These are phyloP conservation scores for Sarcophaga peregrina DNA, from an alignment of 1,140 invertebrate species.

Conservation along the genomic window DNA sequence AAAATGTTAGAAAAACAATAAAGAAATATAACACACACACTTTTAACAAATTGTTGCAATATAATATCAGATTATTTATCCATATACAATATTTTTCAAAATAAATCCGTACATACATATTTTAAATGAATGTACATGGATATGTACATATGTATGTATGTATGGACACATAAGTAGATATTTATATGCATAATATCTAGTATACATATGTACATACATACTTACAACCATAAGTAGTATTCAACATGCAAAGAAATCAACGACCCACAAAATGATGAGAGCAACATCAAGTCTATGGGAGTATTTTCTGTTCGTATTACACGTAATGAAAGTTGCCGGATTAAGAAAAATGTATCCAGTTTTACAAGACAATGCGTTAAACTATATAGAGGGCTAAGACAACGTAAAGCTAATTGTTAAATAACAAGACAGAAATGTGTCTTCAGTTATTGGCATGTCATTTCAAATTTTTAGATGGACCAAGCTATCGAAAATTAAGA, in stretches of 20 bases:
- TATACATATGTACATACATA: conserved; percentile 20
- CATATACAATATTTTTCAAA: conserved; percentile 30
- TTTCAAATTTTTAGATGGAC: too few species aligned
- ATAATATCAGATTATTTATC: conserved; percentile 47
- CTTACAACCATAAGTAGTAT: background rate
- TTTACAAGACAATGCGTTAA: too few species aligned
- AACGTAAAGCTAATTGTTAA: too few species aligned
- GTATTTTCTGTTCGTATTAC: background rate
- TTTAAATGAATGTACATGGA: background rate
- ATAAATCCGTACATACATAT: background rate
- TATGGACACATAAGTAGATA: background rate
- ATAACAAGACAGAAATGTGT: too few species aligned
- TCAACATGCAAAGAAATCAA: conserved; percentile 42
- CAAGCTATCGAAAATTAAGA: too few species aligned
- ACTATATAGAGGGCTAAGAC: too few species aligned
- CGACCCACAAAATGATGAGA: conserved; percentile 42
- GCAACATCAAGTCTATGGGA: background rate
- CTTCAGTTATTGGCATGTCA: too few species aligned
- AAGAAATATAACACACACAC: conserved; percentile 15
- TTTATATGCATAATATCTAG: too few species aligned
- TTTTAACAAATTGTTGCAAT: conserved; percentile 46
- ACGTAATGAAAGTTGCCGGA: background rate
- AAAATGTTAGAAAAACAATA: too few species aligned
- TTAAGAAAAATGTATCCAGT: background rate
- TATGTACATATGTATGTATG: too few species aligned